Percentiles rank a stretch among this genome's conserved stretches.
phyloP scores from a whole-genome alignment of 2,113 vertebrate genomes.

The Menura novaehollandiae region DNA sequence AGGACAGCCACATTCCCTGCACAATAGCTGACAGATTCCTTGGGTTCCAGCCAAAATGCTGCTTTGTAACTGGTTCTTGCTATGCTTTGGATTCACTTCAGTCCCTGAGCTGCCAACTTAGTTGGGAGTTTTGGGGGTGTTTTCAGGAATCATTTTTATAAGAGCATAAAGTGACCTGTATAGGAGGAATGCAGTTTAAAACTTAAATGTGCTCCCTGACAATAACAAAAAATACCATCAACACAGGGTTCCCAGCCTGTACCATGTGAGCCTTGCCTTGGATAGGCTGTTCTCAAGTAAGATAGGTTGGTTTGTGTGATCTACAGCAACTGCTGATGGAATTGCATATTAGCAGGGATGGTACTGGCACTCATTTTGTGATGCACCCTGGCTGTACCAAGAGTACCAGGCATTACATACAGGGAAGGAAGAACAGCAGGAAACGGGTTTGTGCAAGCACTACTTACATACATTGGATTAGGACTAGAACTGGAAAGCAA shows the following conservation, averaged over 20 bases:
- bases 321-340: not conserved
- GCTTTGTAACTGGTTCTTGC: not conserved
- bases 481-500: not conserved
- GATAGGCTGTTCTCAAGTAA: not conserved
- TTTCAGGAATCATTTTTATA: not conserved
- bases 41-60: constrained; percentile 40
- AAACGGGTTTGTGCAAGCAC: not conserved
- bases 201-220: not conserved
- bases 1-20: constrained; percentile 37
- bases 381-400: not conserved
- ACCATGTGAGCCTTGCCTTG: not conserved
- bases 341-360: not conserved
- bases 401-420: not conserved
- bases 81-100: not conserved
- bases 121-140: not conserved
- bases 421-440: not conserved
- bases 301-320: not conserved
- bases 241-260: not conserved
- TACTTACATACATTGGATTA: not conserved
- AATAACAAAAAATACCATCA: not conserved
- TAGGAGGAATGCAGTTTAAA: not conserved
- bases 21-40: constrained; percentile 57
- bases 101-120: not conserved
- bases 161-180: not conserved
- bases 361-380: not conserved